These are phyloP conservation scores for Tringa solitaria DNA, from an alignment of 2,113 vertebrate genomes.

Conservation along the genomic window DNA sequence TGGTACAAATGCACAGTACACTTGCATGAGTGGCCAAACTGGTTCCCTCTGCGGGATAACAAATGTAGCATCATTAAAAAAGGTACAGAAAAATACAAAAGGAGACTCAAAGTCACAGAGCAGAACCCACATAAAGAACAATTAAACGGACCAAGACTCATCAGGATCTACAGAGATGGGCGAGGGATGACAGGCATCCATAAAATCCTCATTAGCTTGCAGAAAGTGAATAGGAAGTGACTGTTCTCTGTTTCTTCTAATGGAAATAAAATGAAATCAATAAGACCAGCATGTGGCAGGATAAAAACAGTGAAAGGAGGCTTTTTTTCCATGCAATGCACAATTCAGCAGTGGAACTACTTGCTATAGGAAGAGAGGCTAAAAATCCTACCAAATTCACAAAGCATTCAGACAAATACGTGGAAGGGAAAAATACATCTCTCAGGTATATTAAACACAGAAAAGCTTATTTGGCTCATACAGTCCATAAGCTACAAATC, in stretches of 20 bases:
- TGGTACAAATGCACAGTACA: background rate
- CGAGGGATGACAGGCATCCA: background rate
- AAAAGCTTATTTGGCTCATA: slow-evolving; percentile 11
- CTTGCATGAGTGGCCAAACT: background rate
- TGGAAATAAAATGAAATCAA: background rate
- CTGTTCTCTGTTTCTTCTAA: slow-evolving; percentile 14
- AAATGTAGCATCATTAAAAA: background rate
- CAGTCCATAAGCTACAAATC: background rate
- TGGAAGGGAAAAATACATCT: background rate
- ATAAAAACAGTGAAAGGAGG: background rate
- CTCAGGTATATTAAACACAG: background rate
- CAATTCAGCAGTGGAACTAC: background rate
- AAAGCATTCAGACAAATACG: background rate
- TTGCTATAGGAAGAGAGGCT: background rate
- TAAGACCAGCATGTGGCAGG: background rate
- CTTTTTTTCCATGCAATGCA: background rate
- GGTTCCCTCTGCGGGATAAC: background rate
- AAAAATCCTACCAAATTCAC: background rate
- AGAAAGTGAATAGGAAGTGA: slow-evolving; percentile 3
- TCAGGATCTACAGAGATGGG: background rate
- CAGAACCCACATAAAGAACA: background rate
- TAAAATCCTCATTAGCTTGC: slow-evolving; percentile 15
- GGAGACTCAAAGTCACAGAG: background rate
- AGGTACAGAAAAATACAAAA: background rate
- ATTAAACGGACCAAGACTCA: background rate